Base-by-base conservation (phyloP, 2,888 invertebrate species). In the Polia nebulosa region DNA sequence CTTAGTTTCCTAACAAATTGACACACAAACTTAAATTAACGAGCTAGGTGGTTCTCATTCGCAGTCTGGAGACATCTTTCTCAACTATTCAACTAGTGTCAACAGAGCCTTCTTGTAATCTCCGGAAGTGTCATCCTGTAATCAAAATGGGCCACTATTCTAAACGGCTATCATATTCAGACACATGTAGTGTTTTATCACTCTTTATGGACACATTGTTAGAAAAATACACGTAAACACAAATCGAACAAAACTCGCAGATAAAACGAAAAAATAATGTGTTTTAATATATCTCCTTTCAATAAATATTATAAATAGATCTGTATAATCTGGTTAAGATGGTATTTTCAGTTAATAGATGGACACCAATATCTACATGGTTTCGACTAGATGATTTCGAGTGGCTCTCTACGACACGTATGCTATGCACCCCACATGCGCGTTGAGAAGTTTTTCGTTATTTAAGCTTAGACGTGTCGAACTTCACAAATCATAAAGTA, bases 51-150 rank as follows among this genome's bases (percentile, higher is more conserved):
- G 89, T 82, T 88, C 78, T 83, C 75, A 80, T 85, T 87, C 88
- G 90, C 77, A 85, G 90, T 80, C 83, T 86, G 88, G 62, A 62
- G 88, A 87, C 82, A 88, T 81, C 83, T 85, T 74, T 78, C 75
- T 72, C 76, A 90, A 88, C 89, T 97, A 97, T 92, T 97, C 97
- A 95, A 98, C 97, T 93, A 99, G 96, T 88, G 98, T 97, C 94
- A 99, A 97, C 91, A 99, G 97, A 90, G 98, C 97, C 96, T 97
- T 97, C 96, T 97, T 98, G 97, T 99, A 99, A 96, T 99, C 98
- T 88, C 99, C 99, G 89, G 98, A 98, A 82, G 98, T 98, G 96
- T 99, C 99, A 89, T 97, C 98, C 98, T 98, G 97, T 90, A 97
- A 97, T 91, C 92, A 94, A 94, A 95, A 95, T 83, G 90, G 88